These are phyloP conservation scores for Spongilla lacustris DNA, from an alignment of 37 sponge, comb jelly and placozoan species.

Conservation along the genomic window DNA sequence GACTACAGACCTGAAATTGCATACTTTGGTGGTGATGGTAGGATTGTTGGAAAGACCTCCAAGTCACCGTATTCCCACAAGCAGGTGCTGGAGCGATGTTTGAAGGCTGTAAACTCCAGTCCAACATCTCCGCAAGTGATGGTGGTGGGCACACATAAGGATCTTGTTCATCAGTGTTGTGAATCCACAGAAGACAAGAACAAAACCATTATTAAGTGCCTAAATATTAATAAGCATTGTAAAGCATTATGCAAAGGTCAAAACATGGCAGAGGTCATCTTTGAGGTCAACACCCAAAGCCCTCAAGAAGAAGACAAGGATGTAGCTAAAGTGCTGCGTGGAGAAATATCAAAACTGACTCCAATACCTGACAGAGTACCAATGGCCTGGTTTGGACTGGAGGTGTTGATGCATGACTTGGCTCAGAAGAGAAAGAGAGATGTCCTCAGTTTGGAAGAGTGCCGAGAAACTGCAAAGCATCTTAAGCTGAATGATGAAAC, in stretches of 20 bases:
- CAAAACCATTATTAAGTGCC: not conserved
- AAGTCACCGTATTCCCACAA: not conserved
- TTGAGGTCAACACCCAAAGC: not conserved
- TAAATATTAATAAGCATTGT: not conserved
- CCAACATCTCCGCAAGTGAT: not conserved
- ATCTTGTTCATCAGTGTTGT: not conserved
- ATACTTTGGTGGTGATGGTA: too few species aligned
- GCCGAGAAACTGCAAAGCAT: not conserved
- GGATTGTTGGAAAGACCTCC: not conserved
- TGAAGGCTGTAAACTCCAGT: not conserved
- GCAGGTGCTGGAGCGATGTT: not conserved
- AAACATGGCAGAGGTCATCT: not conserved
- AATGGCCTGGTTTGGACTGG: not conserved
- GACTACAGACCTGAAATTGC: too few species aligned
- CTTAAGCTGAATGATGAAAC: not conserved
- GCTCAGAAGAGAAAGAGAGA: not conserved
- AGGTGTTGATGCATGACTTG: not conserved
- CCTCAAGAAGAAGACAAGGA: not conserved
- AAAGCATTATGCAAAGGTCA: not conserved
- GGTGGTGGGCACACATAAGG: conserved; percentile 1
- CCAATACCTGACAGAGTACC: not conserved
- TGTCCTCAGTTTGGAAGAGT: not conserved
- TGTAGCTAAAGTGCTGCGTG: not conserved
- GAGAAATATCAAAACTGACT: not conserved
- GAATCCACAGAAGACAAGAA: not conserved